Evolutionary conservation across 2,113 vertebrate genomes (phyloP).

Genomic region (Lophochroa leadbeateri): DNA sequence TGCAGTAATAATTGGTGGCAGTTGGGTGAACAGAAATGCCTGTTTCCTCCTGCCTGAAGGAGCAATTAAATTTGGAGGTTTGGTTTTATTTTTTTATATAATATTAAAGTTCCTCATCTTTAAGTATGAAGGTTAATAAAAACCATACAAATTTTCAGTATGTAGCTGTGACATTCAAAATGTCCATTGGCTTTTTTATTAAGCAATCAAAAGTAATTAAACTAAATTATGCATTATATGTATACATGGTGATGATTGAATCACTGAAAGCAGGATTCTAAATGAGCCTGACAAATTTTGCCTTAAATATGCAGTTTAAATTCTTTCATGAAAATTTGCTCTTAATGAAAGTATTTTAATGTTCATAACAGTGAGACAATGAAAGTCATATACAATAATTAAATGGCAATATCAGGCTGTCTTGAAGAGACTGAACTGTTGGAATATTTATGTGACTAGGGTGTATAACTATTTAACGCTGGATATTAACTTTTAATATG

Average conservation of each 20-base stretch:
- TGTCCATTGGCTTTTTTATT: background rate
- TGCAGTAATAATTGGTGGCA: background rate
- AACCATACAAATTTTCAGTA: background rate
- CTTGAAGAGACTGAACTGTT: background rate
- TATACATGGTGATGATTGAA: background rate
- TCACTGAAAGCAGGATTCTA: background rate
- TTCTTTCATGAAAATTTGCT: slow-evolving; percentile 32
- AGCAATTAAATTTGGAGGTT: background rate
- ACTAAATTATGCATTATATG: slow-evolving; percentile 28
- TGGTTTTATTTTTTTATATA: background rate
- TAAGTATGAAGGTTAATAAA: background rate
- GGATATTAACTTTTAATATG: background rate
- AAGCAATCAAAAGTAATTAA: slow-evolving; percentile 32
- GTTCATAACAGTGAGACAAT: background rate
- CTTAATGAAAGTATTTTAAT: slow-evolving; percentile 23
- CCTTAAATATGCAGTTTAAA: slow-evolving; percentile 27
- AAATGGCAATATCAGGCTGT: background rate
- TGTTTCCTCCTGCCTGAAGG: background rate
- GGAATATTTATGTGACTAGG: background rate
- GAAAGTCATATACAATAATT: background rate
- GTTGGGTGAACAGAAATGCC: background rate
- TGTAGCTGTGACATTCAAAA: background rate
- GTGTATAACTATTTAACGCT: background rate
- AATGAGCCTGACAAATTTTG: slow-evolving; percentile 4
- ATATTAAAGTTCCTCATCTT: background rate